These are phyloP conservation scores for Metalampra italica DNA, from an alignment of 2,888 invertebrate species.

Conservation along the genomic window DNA sequence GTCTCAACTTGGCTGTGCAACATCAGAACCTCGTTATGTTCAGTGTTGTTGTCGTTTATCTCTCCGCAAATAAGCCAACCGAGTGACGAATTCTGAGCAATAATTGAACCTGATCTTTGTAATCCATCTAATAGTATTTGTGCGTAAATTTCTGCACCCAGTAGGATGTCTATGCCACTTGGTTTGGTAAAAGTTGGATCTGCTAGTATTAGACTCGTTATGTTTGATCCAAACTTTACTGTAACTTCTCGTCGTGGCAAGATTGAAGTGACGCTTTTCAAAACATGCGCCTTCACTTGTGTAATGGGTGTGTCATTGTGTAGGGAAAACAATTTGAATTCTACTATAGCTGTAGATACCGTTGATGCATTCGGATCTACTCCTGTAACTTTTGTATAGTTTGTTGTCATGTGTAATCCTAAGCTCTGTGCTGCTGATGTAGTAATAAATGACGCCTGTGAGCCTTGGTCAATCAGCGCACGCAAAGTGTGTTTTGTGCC, in stretches of 20 bases:
- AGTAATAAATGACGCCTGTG: conserved; percentile 15
- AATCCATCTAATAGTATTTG: not conserved
- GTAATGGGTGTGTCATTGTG: conserved; percentile 8
- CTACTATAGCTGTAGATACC: conserved; percentile 14
- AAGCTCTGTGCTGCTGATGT: conserved; percentile 11
- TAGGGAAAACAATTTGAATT: conserved; percentile 8
- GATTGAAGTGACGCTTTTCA: conserved; percentile 11
- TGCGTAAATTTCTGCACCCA: conserved; percentile 14
- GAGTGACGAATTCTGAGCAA: conserved; percentile 11
- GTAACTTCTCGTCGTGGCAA: conserved; percentile 5
- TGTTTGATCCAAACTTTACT: conserved; percentile 5
- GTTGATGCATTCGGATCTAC: conserved; percentile 11
- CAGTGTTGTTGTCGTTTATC: not conserved
- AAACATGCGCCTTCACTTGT: conserved; percentile 5
- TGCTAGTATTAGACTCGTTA: not conserved
- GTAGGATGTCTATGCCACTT: conserved; percentile 13
- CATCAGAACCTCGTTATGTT: too few species aligned
- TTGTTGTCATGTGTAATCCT: conserved; percentile 6
- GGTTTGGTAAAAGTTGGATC: conserved; percentile 10
- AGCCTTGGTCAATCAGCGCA: conserved; percentile 15
- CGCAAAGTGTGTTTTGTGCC: conserved; percentile 7
- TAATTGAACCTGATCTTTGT: not conserved
- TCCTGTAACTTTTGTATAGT: conserved; percentile 14
- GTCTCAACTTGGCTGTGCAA: not conserved
- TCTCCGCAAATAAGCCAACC: conserved; percentile 23